Percentiles rank a stretch among this genome's conserved stretches.
Evolutionary conservation across 2,888 invertebrate genomes (phyloP).

Genomic region (Ormyrus nitidulus): DNA sequence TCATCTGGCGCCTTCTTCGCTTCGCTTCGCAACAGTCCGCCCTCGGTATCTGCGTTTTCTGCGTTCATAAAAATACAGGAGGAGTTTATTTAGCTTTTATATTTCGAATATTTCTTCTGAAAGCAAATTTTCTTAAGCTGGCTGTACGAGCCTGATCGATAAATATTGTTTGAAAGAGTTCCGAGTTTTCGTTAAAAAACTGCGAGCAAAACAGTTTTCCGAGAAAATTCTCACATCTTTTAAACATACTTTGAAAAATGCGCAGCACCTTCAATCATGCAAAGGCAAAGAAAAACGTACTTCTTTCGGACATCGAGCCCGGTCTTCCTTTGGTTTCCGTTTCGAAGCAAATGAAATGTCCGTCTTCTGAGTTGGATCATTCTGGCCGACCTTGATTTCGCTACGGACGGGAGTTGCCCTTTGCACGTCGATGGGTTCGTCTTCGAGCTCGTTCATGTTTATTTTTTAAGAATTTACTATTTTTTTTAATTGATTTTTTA

Average conservation of each 20-base stretch:
- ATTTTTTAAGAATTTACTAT: background rate
- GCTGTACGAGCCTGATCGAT: no score
- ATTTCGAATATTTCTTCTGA: no score
- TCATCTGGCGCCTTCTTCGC: background rate
- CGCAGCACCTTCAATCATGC: background rate
- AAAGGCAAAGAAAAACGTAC: background rate
- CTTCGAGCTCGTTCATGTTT: conserved; percentile 63
- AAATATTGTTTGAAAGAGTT: no score
- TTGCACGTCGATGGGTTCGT: conserved; percentile 64
- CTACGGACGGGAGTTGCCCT: conserved; percentile 63
- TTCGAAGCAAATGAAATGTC: no score
- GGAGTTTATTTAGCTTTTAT: no score
- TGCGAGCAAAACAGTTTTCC: no score
- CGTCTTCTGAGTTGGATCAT: conserved; percentile 57
- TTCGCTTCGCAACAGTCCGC: conserved; percentile 40
- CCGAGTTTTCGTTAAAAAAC: no score
- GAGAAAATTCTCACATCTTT: no score
- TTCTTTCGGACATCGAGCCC: conserved; percentile 10
- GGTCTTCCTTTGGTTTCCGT: background rate
- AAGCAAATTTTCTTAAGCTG: no score
- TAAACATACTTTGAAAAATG: no score
- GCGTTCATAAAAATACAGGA: background rate
- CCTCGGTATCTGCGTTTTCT: conserved; percentile 10
- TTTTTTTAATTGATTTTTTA: conserved; percentile 16
- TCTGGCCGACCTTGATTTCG: conserved; percentile 62